Evolutionary conservation across 1,140 invertebrate species (phyloP), one percentile per base, ranked within the genome.

Genomic region (Hylaeus anthracinus): DNA sequence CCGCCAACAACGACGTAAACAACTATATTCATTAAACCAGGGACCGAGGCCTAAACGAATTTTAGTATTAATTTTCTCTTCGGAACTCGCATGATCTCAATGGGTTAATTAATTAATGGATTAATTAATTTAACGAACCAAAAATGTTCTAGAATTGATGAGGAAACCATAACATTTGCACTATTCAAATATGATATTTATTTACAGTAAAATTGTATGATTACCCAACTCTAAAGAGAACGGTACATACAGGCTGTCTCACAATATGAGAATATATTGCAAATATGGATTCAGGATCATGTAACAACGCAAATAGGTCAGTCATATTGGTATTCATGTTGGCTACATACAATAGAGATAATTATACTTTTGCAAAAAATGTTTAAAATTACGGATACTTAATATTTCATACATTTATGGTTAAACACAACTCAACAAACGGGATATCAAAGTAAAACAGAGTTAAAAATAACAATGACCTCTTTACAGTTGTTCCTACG

Each of bases 161-260:
- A 43, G 5, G 12, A n/a, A 26, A 26, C 26, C 5, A 26, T 10
- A 12, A 55, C 45, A 55, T 55, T 58, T 58, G 55, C 55, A 39
- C 58, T 60, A 8, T 53, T 39, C 15, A n/a, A 43, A 2, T 0
- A 2, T 65, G n/a, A 73, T 51, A 12, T 12, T 43, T 15, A 10
- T 66, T 55, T 48, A 41, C 12, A 15, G 37, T 10, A 66, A 39
- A 63, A 26, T 39, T 74, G 12, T 9, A 5, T 12, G 5, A 39
- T 14, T 70, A 63, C 14, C 53, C 9, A 70, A 77, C 45, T 77
- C 45, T 51, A 77, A 41, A 77, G 74, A 66, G 66, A 70, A 77
- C 15, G 43, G 63, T 37, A n/a, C 48, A 58, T 58, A 58, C n/a
- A 79, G 60, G 60, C 14, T 55, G 60, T 64, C 72, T 64, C 6